These are phyloP conservation scores for Phaonia tiefii DNA, from an alignment of 2,888 invertebrate genomes.

Conservation along the genomic window DNA sequence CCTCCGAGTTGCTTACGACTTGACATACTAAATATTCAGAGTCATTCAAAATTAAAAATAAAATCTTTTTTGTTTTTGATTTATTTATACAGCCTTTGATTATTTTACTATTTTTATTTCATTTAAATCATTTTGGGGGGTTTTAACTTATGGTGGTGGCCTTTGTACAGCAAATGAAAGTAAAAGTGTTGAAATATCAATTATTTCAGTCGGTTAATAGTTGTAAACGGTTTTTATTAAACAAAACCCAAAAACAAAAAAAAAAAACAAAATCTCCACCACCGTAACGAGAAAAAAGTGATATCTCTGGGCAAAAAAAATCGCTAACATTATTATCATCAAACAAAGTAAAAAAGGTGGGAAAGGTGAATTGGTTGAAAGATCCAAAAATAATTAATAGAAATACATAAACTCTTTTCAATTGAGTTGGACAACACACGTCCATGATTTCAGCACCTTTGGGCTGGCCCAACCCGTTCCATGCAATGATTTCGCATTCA, in stretches of 20 bases:
- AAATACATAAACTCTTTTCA: not conserved
- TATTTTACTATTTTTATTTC: conserved; percentile 5
- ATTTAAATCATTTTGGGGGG: not conserved
- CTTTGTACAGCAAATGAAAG: conserved; percentile 62
- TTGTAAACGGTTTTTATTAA: conserved; percentile 44
- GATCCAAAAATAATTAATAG: not conserved
- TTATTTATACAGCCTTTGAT: conserved; percentile 22
- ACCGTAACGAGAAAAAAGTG: conserved; percentile 19
- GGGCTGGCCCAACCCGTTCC: too few relatives aligned
- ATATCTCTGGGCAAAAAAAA: conserved; percentile 8
- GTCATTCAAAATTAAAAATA: conserved; percentile 58
- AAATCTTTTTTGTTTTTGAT: not conserved
- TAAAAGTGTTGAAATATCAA: conserved; percentile 64
- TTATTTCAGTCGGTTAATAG: conserved; percentile 58
- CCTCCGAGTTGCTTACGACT: conserved; percentile 51
- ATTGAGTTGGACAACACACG: too few relatives aligned
- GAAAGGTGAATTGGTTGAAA: not conserved
- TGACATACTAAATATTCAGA: conserved; percentile 58
- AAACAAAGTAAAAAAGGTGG: conserved; percentile 24
- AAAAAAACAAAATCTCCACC: too few relatives aligned
- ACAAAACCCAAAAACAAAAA: conserved; percentile 17
- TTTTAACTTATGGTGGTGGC: conserved; percentile 1
- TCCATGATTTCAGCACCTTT: too few relatives aligned
- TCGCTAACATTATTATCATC: not conserved
- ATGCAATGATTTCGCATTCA: too few relatives aligned